A percentile compares a stretch with the other conserved stretches of the same genome.
phyloP scores from a whole-genome alignment of 1,140 invertebrate species.

The Lycorma delicatula region DNA sequence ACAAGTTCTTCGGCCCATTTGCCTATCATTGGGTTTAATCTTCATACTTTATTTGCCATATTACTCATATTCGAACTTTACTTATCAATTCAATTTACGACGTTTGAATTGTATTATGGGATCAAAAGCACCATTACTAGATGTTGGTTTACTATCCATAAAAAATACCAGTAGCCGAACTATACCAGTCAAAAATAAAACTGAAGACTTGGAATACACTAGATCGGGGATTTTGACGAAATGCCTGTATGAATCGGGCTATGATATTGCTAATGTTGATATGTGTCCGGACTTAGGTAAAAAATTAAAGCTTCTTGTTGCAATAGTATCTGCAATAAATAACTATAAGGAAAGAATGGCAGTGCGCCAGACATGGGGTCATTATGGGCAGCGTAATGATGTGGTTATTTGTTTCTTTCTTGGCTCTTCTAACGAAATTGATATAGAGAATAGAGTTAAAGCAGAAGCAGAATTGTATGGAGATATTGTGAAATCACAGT shows the following conservation, averaged over 20 bases:
- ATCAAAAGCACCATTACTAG: no score
- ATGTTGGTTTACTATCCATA: no score
- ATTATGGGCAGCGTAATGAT: constrained; percentile 60
- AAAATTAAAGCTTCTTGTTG: constrained; percentile 48
- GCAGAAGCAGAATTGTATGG: constrained; percentile 57
- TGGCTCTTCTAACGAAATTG: constrained; percentile 47
- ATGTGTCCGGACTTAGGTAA: constrained; percentile 23
- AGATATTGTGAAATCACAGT: constrained; percentile 82
- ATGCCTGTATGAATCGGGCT: constrained; percentile 22
- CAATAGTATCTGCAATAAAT: constrained; percentile 69
- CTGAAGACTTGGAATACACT: no score
- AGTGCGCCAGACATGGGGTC: constrained; percentile 78
- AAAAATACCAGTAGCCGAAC: no score
- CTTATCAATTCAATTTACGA: no score
- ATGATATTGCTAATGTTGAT: constrained; percentile 21
- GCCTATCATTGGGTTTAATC: no score
- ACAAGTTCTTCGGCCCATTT: no score
- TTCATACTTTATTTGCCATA: no score
- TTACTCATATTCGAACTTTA: no score
- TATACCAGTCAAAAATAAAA: no score
- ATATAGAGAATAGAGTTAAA: constrained; percentile 45
- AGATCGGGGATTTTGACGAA: constrained; percentile 22
- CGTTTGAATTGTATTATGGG: no score
- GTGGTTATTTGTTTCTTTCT: constrained; percentile 68
- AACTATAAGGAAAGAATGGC: constrained; percentile 63